Evolutionary conservation across 2,113 vertebrate genomes (phyloP).

Genomic region (Cebidichthys violaceus): DNA sequence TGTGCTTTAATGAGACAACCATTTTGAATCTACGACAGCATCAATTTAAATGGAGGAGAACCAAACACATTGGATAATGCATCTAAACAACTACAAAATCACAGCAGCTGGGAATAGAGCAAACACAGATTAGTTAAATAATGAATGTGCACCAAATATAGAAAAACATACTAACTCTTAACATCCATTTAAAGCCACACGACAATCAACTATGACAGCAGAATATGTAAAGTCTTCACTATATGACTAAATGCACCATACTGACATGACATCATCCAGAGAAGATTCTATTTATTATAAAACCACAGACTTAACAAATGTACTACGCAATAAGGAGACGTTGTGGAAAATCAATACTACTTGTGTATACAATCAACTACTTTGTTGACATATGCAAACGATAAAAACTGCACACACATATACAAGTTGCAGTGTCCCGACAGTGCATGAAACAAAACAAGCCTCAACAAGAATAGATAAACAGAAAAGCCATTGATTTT

Average conservation of each 20-base stretch:
- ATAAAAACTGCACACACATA: not conserved
- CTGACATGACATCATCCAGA: conserved; percentile 8
- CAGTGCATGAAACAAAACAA: not conserved
- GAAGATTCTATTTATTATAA: not conserved
- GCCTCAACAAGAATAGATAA: not conserved
- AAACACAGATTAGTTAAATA: not conserved
- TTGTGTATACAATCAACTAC: not conserved
- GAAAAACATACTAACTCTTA: not conserved
- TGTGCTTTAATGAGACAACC: conserved; percentile 69
- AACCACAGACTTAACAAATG: not conserved
- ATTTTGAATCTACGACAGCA: conserved; percentile 67
- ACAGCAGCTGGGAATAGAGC: not conserved
- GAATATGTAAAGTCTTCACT: not conserved
- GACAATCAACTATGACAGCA: conserved; percentile 16
- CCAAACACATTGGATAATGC: not conserved
- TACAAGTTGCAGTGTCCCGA: not conserved
- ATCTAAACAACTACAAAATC: not conserved
- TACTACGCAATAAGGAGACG: not conserved
- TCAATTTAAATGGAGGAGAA: conserved; percentile 26
- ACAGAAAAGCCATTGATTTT: not conserved
- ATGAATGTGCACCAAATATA: conserved; percentile 1
- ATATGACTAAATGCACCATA: conserved; percentile 1
- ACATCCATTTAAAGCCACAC: not conserved
- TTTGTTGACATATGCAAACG: conserved; percentile 5
- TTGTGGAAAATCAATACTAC: not conserved